A percentile compares a stretch with the other conserved stretches of the same genome.
Conservation (phyloP, 2,113 vertebrate genomes). For the Proterorhinus semilunaris region DNA sequence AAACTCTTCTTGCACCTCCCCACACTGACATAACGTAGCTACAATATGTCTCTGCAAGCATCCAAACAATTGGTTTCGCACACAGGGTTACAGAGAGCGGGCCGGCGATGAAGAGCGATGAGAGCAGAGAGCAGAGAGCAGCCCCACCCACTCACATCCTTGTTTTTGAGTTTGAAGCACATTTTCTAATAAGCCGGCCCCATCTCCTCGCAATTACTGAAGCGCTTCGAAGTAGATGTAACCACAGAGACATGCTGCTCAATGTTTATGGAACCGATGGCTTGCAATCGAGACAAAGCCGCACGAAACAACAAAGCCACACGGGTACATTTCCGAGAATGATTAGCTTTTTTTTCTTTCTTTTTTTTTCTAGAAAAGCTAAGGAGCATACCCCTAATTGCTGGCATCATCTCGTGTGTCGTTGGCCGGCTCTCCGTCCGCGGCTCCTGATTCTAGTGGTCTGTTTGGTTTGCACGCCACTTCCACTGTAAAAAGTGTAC, state of each 20-base stretch:
- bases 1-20: not conserved
- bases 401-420: not conserved
- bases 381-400: not conserved
- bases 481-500: no score
- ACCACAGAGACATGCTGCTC: slow-evolving; percentile 38
- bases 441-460: no score
- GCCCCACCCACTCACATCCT: not conserved
- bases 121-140: slow-evolving; percentile 24
- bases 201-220: slow-evolving; percentile 46
- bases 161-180: slow-evolving; percentile 22
- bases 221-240: slow-evolving; percentile 24
- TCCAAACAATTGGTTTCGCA: not conserved
- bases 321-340: slow-evolving; percentile 13
- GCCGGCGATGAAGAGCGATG: slow-evolving; percentile 25
- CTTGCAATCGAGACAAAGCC: not conserved
- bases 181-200: slow-evolving; percentile 41
- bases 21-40: not conserved
- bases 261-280: slow-evolving; percentile 33
- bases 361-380: not conserved
- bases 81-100: slow-evolving; percentile 11
- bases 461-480: no score
- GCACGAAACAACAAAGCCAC: slow-evolving; percentile 25
- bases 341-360: slow-evolving; percentile 5
- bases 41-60: not conserved
- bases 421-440: no score